Conservation (phyloP, 1,140 invertebrate species). For the Pissodes strobi region DNA sequence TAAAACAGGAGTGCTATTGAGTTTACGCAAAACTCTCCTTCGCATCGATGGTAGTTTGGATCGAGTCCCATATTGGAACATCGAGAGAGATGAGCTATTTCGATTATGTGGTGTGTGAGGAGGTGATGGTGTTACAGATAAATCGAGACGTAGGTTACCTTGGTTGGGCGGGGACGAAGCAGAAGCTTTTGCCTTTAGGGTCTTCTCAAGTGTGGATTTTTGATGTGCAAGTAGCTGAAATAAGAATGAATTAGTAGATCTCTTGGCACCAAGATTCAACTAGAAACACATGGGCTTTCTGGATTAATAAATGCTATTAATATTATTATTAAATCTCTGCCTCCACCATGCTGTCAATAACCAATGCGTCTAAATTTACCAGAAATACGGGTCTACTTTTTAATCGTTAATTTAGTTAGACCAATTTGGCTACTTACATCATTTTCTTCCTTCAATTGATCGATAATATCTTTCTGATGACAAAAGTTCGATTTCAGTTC, state of each 20-base stretch:
- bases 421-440: constrained; percentile 24
- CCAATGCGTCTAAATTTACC: no score
- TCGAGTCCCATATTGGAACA: background rate
- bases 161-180: background rate
- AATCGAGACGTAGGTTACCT: constrained; percentile 5
- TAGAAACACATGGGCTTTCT: no score
- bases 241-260: background rate
- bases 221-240: constrained; percentile 25
- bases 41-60: no score
- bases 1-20: no score
- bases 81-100: background rate
- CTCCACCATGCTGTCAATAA: no score
- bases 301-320: no score
- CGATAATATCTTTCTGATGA: constrained; percentile 23
- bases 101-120: background rate
- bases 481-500: constrained; percentile 23
- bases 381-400: no score
- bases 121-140: background rate
- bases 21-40: no score
- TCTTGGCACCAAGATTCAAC: background rate
- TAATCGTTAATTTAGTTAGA: no score
- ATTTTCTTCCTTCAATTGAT: constrained; percentile 30
- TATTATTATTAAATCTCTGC: no score
- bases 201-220: constrained; percentile 24
- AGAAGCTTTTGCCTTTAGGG: background rate